Evolutionary conservation across 37 sponge, comb jelly and placozoan genomes (phyloP).

Genomic region (Ephydatia muelleri): DNA sequence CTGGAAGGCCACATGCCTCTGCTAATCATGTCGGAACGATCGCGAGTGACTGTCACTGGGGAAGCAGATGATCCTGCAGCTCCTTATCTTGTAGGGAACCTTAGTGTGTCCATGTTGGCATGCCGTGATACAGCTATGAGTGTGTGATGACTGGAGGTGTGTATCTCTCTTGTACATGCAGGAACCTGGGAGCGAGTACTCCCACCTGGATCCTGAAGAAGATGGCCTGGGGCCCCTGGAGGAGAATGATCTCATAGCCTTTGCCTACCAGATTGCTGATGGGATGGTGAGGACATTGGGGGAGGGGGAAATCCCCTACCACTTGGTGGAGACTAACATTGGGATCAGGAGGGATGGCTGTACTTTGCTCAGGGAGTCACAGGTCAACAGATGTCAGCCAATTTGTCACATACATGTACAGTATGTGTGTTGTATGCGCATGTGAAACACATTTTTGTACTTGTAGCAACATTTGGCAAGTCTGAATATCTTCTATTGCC

Average conservation of each 20-base stretch:
- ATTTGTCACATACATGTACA: too few relatives aligned
- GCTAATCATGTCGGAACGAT: not conserved
- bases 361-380: too few relatives aligned
- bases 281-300: conserved; percentile 59
- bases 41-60: not conserved
- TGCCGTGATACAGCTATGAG: too few relatives aligned
- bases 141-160: too few relatives aligned
- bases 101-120: too few relatives aligned
- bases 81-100: not conserved
- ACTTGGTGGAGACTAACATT: too few relatives aligned
- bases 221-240: conserved; percentile 33
- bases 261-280: conserved; percentile 78
- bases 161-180: not conserved
- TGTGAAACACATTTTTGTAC: too few relatives aligned
- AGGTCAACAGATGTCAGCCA: too few relatives aligned
- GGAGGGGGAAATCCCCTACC: too few relatives aligned
- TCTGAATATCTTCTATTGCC: too few relatives aligned
- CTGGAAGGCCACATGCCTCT: not conserved
- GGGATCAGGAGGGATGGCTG: too few relatives aligned
- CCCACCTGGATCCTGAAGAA: conserved; percentile 5
- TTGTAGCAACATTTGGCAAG: too few relatives aligned
- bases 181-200: conserved; percentile 52
- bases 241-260: conserved; percentile 59
- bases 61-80: not conserved
- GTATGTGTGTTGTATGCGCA: not conserved